phyloP scores from a whole-genome alignment of 1,140 invertebrate species.

The Globodera rostochiensis region DNA sequence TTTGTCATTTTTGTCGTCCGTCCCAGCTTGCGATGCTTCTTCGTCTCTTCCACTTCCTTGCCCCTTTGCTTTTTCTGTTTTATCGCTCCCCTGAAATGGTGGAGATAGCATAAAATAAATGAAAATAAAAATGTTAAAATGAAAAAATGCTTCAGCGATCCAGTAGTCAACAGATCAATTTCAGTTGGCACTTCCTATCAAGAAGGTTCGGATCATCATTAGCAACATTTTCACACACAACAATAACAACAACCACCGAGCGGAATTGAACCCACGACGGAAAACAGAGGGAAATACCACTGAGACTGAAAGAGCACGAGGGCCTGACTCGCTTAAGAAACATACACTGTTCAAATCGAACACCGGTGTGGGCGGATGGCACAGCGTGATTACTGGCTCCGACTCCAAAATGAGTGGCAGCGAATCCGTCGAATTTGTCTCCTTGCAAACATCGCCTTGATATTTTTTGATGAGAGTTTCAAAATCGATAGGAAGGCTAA shows the following conservation, averaged over 20 bases:
- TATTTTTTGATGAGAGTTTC: constrained; percentile 1
- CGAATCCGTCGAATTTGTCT: not conserved
- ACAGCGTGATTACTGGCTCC: constrained; percentile 2
- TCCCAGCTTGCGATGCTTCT: not conserved
- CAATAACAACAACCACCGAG: not conserved
- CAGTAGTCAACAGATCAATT: not conserved
- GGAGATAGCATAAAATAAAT: no score
- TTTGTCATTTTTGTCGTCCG: not conserved
- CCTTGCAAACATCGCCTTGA: not conserved
- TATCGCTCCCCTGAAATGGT: not conserved
- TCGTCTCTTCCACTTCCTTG: not conserved
- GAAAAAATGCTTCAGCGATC: constrained; percentile 19
- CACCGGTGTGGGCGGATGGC: not conserved
- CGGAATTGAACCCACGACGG: not conserved
- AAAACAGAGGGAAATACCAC: not conserved
- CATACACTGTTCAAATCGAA: constrained; percentile 5
- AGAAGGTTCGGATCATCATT: not conserved
- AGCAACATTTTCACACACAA: not conserved
- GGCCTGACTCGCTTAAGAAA: not conserved
- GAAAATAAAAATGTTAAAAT: not conserved
- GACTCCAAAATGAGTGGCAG: constrained; percentile 17
- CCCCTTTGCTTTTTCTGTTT: not conserved
- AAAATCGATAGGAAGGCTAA: constrained; percentile 14
- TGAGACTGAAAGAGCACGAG: not conserved
- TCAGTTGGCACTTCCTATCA: not conserved